Conservation (phyloP, 2,888 invertebrate species). For the Callyntrura guangdongensis region DNA sequence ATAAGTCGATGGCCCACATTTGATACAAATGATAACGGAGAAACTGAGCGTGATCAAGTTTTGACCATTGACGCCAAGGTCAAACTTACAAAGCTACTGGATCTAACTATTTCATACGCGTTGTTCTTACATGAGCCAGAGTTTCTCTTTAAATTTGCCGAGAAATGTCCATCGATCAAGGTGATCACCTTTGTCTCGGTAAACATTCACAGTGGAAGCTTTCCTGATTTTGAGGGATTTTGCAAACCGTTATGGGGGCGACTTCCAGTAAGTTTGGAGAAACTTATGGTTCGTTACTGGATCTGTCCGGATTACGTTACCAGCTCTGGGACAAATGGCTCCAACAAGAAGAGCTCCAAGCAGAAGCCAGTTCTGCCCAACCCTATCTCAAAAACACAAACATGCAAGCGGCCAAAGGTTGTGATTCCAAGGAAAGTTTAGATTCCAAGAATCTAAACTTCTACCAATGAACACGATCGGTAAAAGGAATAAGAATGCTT, state of each 20-base stretch:
- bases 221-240: conserved; percentile 34
- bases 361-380: background rate
- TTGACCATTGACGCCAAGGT: conserved; percentile 4
- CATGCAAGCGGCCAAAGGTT: conserved; percentile 16
- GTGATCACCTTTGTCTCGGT: conserved; percentile 40
- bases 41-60: conserved; percentile 17
- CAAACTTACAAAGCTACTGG: background rate
- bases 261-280: conserved; percentile 35
- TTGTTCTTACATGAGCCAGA: conserved; percentile 45
- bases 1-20: conserved; percentile 40
- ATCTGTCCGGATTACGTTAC: background rate
- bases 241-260: conserved; percentile 35
- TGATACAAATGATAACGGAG: conserved; percentile 14
- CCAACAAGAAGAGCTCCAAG: conserved; percentile 11
- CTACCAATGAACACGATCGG: background rate
- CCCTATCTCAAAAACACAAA: conserved; percentile 12
- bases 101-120: conserved; percentile 34
- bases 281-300: conserved; percentile 22
- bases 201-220: conserved; percentile 35
- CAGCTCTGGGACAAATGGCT: background rate
- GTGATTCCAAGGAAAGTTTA: conserved; percentile 6
- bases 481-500: too few relatives aligned
- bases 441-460: background rate
- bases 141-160: conserved; percentile 28
- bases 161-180: conserved; percentile 17